Base-by-base conservation (phyloP, 1,140 invertebrate species). In the Hypsibius dujardini region DNA sequence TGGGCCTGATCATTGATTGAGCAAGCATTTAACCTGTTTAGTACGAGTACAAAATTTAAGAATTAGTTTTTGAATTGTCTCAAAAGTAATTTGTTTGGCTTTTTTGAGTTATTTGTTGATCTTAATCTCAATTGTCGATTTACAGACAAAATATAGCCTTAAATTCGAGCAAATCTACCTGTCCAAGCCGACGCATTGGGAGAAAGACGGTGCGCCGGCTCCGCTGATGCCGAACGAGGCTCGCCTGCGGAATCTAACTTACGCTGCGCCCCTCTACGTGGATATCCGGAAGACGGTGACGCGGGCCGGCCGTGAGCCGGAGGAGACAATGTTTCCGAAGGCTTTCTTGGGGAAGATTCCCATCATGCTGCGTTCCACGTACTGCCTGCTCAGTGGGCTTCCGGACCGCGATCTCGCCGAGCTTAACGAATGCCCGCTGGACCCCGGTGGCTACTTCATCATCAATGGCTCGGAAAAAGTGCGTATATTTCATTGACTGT, bases 171-270 rank as follows among this genome's bases (percentile, higher is more conserved):
- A 98, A 80, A 98, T 98, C 78, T 98, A 98, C 79, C 79, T 98
- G 47, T 97, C 94, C 0, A 98, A 97, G 80, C 95, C 95, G 2
- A 98, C 95, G 7, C 95, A 98, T 84, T 98, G 95, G 95, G 95
- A 98, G 80, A 98, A 97, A 82, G 95, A 98, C 84, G 95, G 95
- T 78, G 91, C 93, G 0, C 92, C 93, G 46, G 92, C 89, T 73
- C 92, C 92, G 72, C 95, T 98, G 92, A 97, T 98, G 94, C 95
- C 95, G 12, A 98, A 98, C 79, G 95, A 98, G 83, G 95, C 93
- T 15, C 83, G 93, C 72, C 76, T 85, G 14, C 74, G 83, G 73
- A 84, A 84, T 79, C 74, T 83, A 0, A 83, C 83, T 76, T 82
- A 98, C 79, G 96, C 94, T 2, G 94, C 95, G 7, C 95, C 95